Evolutionary conservation across 2,888 invertebrate genomes (phyloP).

Genomic region (Elaeidobius kamerunicus): DNA sequence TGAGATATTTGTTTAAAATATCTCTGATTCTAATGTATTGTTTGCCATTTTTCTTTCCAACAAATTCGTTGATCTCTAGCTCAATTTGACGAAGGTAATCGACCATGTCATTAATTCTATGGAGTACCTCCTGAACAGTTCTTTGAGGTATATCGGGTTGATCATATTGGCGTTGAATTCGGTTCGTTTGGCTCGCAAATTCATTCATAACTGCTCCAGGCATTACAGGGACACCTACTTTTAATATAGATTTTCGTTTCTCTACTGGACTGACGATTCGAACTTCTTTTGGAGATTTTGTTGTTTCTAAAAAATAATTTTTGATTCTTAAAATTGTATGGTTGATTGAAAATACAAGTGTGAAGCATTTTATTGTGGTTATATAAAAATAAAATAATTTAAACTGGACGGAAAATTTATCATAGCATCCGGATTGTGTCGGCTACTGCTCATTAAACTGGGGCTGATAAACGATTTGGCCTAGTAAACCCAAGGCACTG

Average conservation of each 20-base stretch:
- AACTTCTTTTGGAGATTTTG: conserved; percentile 18
- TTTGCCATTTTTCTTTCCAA: conserved; percentile 33
- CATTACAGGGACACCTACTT: conserved; percentile 38
- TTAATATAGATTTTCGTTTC: conserved; percentile 36
- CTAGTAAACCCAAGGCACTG: not conserved
- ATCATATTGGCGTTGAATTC: conserved; percentile 19
- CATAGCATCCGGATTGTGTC: no score
- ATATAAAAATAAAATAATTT: no score
- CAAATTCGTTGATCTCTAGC: conserved; percentile 31
- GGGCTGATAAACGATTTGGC: not conserved
- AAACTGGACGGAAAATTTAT: no score
- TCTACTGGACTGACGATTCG: conserved; percentile 26
- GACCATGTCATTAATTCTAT: conserved; percentile 31
- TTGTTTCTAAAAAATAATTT: conserved; percentile 12
- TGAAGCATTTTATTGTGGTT: no score
- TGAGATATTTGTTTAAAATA: conserved; percentile 27
- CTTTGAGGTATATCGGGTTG: not conserved
- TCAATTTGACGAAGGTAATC: conserved; percentile 33
- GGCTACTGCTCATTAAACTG: not conserved
- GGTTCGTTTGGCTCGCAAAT: conserved; percentile 24
- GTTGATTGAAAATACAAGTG: no score
- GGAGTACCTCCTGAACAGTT: conserved; percentile 10
- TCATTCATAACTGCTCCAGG: conserved; percentile 36
- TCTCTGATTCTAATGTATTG: conserved; percentile 34
- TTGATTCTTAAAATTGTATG: no score